Evolutionary conservation across 2,888 invertebrate species (phyloP).

Genomic region (Hyppa rectilinea): DNA sequence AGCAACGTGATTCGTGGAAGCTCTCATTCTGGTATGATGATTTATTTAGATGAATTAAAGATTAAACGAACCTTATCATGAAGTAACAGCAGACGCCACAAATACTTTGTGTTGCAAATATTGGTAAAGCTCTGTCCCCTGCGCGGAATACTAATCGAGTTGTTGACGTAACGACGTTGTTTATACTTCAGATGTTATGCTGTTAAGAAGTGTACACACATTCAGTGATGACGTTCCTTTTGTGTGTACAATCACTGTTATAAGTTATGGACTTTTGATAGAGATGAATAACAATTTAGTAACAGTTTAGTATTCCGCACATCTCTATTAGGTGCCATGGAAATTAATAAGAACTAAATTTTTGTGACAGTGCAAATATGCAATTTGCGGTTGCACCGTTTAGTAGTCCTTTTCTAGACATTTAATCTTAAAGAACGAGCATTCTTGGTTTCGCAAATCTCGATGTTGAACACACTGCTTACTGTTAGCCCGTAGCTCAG

Average conservation of each 20-base stretch:
- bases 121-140: conserved; percentile 14
- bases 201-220: background rate
- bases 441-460: no score
- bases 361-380: conserved; percentile 4
- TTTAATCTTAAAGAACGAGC: no score
- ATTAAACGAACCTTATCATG: background rate
- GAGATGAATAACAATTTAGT: background rate
- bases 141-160: conserved; percentile 44
- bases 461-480: no score
- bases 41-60: background rate
- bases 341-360: background rate
- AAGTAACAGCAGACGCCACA: conserved; percentile 17
- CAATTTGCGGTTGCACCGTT: background rate
- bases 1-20: background rate
- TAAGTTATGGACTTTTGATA: background rate
- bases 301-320: no score
- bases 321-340: no score
- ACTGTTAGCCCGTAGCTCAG: background rate
- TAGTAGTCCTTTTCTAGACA: no score
- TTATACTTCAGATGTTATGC: background rate
- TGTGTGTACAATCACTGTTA: background rate
- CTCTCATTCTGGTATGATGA: background rate
- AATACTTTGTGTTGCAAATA: conserved; percentile 41
- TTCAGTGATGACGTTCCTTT: background rate
- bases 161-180: conserved; percentile 43